phyloP scores from a whole-genome alignment of 2,888 invertebrate genomes.

The Pachymerium ferrugineum region DNA sequence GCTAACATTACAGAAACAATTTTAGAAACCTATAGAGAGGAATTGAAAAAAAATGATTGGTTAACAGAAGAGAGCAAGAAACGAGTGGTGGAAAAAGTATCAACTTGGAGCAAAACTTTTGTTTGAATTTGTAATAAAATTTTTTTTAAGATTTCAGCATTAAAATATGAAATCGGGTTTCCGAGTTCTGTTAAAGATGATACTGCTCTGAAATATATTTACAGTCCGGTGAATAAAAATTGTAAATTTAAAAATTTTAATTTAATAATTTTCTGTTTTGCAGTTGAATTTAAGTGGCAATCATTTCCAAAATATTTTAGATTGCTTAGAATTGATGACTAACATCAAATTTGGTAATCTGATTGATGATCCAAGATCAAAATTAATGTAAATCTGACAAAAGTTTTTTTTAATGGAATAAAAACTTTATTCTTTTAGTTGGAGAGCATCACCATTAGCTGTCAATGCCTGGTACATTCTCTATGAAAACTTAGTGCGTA shows the following conservation, averaged over 20 bases:
- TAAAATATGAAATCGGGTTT: neutral
- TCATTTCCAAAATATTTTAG: neutral
- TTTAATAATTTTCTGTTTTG: no score
- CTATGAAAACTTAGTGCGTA: neutral
- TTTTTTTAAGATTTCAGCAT: neutral
- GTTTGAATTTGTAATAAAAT: neutral
- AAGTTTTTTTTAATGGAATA: no score
- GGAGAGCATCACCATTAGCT: neutral
- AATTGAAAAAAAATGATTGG: neutral
- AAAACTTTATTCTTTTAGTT: neutral
- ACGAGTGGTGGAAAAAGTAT: neutral
- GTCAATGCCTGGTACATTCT: neutral
- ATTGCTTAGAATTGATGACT: neutral
- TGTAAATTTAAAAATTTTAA: no score
- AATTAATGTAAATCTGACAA: neutral
- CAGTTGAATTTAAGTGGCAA: neutral
- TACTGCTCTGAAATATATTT: neutral
- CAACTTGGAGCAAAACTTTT: neutral
- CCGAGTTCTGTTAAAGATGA: neutral
- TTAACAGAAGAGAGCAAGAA: neutral
- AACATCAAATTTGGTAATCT: neutral
- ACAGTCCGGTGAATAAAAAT: neutral
- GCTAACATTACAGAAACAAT: neutral
- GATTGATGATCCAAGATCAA: neutral
- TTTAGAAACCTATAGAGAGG: neutral